These are phyloP conservation scores for Apocrypta bakeri DNA, from an alignment of 1,140 invertebrate genomes.

Conservation along the genomic window DNA sequence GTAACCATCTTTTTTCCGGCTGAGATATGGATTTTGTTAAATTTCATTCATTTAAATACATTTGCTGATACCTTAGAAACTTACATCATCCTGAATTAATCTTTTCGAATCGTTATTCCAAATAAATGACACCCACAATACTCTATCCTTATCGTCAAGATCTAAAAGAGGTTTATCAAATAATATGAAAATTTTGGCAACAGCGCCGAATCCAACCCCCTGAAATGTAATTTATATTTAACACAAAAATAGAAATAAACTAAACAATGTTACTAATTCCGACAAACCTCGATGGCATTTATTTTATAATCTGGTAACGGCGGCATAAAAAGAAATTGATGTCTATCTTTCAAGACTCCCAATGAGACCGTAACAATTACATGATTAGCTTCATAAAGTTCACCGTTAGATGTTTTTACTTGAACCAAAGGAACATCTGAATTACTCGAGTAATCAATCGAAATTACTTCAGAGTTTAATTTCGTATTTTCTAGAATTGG, in stretches of 20 bases:
- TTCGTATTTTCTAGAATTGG: slow-evolving; percentile 64
- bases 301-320: slow-evolving; percentile 77
- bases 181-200: slow-evolving; percentile 82
- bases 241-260: neutral
- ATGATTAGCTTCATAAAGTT: slow-evolving; percentile 77
- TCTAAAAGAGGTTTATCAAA: slow-evolving; percentile 79
- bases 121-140: slow-evolving; percentile 70
- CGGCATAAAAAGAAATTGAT: slow-evolving; percentile 78
- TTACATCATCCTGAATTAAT: slow-evolving; percentile 56
- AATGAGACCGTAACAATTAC: slow-evolving; percentile 82
- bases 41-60: too few relatives aligned
- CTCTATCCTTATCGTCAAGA: slow-evolving; percentile 60
- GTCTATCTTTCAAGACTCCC: slow-evolving; percentile 81
- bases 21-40: slow-evolving; percentile 13
- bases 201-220: slow-evolving; percentile 75
- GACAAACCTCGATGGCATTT: slow-evolving; percentile 76
- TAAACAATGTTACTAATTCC: neutral
- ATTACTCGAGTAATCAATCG: slow-evolving; percentile 52
- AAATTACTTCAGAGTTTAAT: slow-evolving; percentile 61
- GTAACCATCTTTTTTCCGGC: slow-evolving; percentile 75
- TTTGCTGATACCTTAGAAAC: neutral
- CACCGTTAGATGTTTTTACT: slow-evolving; percentile 78
- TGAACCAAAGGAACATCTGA: slow-evolving; percentile 57
- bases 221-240: slow-evolving; percentile 58
- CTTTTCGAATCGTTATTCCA: slow-evolving; percentile 73